Conservation (phyloP, 1,140 invertebrate genomes). For the Medauroidea extradentata region DNA sequence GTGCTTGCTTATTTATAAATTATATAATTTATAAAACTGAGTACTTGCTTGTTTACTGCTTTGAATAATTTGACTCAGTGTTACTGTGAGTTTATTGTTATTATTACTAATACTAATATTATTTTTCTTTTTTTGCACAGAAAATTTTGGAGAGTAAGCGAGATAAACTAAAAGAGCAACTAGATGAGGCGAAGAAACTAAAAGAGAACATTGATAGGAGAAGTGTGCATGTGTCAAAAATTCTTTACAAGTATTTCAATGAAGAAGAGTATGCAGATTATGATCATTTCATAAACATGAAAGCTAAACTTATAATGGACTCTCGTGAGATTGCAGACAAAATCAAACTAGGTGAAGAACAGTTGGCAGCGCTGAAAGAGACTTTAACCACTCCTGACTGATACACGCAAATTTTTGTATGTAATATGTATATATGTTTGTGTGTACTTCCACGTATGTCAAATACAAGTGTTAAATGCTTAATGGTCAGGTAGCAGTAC, state of each 20-base stretch:
- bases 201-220: conserved; percentile 81
- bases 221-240: conserved; percentile 66
- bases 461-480: neutral
- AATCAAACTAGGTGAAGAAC: conserved; percentile 81
- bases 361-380: conserved; percentile 69
- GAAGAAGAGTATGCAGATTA: conserved; percentile 77
- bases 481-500: neutral
- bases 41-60: neutral
- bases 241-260: conserved; percentile 70
- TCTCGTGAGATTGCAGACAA: conserved; percentile 81
- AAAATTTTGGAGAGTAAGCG: conserved; percentile 70
- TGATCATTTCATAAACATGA: conserved; percentile 87
- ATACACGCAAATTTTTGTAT: neutral
- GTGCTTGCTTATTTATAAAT: neutral
- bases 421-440: neutral
- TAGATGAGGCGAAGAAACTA: conserved; percentile 79
- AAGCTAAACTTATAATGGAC: conserved; percentile 84
- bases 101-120: neutral
- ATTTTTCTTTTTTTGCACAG: conserved; percentile 47
- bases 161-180: conserved; percentile 70
- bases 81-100: neutral
- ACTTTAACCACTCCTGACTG: conserved; percentile 42
- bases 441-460: neutral
- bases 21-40: neutral
- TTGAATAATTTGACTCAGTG: neutral